These are phyloP conservation scores for Drosophila limbata DNA, from an alignment of 2,888 invertebrate genomes.

Conservation along the genomic window DNA sequence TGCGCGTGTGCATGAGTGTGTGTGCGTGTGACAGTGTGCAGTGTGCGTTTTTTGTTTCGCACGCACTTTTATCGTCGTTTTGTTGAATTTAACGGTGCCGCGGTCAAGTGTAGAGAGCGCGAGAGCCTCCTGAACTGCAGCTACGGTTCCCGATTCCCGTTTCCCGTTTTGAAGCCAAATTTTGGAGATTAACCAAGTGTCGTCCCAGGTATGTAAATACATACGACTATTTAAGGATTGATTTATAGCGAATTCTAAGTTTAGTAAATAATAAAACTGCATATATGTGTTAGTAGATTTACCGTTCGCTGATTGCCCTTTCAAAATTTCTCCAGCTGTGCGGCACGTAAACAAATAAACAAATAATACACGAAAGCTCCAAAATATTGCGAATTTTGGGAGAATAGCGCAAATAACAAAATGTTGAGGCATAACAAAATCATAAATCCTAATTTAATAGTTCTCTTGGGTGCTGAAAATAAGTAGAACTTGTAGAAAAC, in stretches of 20 bases:
- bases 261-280: slow-evolving; percentile 43
- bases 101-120: slow-evolving; percentile 71
- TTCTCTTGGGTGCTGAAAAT: neutral
- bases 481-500: neutral
- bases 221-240: slow-evolving; percentile 16
- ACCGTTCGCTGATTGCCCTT: slow-evolving; percentile 24
- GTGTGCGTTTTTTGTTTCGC: slow-evolving; percentile 66
- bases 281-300: slow-evolving; percentile 28
- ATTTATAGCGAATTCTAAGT: slow-evolving; percentile 33
- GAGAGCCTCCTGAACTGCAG: slow-evolving; percentile 34
- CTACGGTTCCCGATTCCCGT: slow-evolving; percentile 23
- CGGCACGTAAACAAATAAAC: slow-evolving; percentile 56
- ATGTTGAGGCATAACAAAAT: slow-evolving; percentile 63
- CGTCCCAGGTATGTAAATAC: slow-evolving; percentile 61
- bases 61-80: slow-evolving; percentile 68
- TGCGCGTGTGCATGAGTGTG: slow-evolving; percentile 30
- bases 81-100: slow-evolving; percentile 75
- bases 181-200: slow-evolving; percentile 50
- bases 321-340: slow-evolving; percentile 10
- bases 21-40: slow-evolving; percentile 23
- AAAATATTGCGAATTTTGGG: slow-evolving; percentile 20
- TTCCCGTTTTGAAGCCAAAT: slow-evolving; percentile 38
- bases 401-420: slow-evolving; percentile 55
- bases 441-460: slow-evolving; percentile 19
- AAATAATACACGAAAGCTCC: slow-evolving; percentile 21